A percentile compares a stretch with the other conserved stretches of the same genome.
These are phyloP conservation scores for Pachyuromys duprasi DNA, from an alignment of 2,797 vertebrate species.

Conservation along the genomic window DNA sequence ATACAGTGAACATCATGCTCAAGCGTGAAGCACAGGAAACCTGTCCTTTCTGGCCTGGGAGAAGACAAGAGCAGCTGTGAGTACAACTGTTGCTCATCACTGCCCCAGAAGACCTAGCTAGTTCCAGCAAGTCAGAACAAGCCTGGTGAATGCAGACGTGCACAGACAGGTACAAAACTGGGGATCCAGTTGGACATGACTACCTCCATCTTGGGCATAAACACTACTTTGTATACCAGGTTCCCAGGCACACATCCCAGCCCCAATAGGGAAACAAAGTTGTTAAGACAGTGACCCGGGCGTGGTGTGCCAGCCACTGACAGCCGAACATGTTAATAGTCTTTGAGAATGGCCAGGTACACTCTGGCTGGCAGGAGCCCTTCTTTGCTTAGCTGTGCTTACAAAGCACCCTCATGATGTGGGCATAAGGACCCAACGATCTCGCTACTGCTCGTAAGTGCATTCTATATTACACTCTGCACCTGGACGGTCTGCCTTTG, in stretches of 20 bases:
- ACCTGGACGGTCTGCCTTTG: not conserved
- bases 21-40: not conserved
- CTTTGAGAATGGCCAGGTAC: not conserved
- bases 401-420: not conserved
- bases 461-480: not conserved
- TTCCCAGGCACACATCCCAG: not conserved
- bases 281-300: not conserved
- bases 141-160: not conserved
- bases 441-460: not conserved
- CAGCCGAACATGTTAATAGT: not conserved
- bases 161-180: not conserved
- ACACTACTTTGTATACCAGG: not conserved
- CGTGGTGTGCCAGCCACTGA: not conserved
- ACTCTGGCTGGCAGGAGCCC: not conserved
- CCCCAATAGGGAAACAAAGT: not conserved
- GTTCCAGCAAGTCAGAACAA: conserved; percentile 19
- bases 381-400: not conserved
- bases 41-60: not conserved
- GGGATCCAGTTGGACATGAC: not conserved
- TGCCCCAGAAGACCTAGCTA: not conserved
- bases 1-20: not conserved
- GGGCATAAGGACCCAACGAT: not conserved
- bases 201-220: not conserved
- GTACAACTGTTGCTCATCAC: not conserved
- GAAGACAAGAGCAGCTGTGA: not conserved